Evolutionary conservation across 2,888 invertebrate genomes (phyloP).

Genomic region (Oeneis ivallda): DNA sequence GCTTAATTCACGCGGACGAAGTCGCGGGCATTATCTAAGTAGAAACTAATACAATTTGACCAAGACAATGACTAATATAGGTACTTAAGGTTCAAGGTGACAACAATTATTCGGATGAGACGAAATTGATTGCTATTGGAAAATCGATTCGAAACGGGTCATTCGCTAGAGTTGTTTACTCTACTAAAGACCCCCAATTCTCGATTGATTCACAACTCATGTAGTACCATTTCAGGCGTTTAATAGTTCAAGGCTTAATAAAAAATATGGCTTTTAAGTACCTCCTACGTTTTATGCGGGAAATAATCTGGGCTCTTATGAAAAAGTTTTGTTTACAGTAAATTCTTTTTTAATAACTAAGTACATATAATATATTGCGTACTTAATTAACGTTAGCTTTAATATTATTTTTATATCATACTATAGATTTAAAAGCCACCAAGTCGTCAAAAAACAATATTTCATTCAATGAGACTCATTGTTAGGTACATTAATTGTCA

Average conservation of each 20-base stretch:
- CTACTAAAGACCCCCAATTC: background rate
- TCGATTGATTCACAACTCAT: background rate
- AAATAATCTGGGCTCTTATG: background rate
- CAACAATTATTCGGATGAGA: constrained; percentile 26
- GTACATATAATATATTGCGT: too few species aligned
- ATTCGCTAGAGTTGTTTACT: constrained; percentile 1
- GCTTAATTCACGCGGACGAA: too few species aligned
- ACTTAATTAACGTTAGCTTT: too few species aligned
- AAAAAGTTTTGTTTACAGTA: too few species aligned
- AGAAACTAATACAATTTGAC: background rate
- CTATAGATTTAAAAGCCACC: too few species aligned
- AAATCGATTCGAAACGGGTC: constrained; percentile 55
- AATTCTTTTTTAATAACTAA: too few species aligned
- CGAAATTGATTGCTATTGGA: constrained; percentile 41
- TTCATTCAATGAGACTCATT: too few species aligned
- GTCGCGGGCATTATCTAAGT: background rate
- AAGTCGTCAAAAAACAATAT: too few species aligned
- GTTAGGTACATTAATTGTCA: background rate
- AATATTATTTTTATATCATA: too few species aligned
- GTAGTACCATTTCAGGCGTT: background rate
- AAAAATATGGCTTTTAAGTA: background rate
- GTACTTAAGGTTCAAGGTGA: constrained; percentile 49
- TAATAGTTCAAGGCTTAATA: background rate
- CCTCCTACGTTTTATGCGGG: background rate
- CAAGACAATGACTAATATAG: background rate